A percentile compares a stretch with the other conserved stretches of the same genome.
These are phyloP conservation scores for Panthera tigris DNA, from an alignment of 2,113 vertebrate species.

Conservation along the genomic window DNA sequence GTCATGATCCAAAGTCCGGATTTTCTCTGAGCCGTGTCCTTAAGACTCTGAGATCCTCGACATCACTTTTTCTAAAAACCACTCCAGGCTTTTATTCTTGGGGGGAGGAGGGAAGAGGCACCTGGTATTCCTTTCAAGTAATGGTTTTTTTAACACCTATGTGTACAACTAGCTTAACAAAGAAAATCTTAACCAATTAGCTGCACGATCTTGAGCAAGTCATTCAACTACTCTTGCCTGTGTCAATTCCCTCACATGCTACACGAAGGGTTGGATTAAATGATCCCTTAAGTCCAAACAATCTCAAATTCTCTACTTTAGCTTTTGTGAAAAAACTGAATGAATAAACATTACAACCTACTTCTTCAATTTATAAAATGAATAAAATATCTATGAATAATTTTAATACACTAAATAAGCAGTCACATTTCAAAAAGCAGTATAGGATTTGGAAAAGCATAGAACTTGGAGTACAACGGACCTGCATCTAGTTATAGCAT, in stretches of 20 bases:
- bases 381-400: slow-evolving; percentile 38
- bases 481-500: neutral
- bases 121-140: slow-evolving; percentile 29
- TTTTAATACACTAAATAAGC: slow-evolving; percentile 4
- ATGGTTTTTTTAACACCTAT: slow-evolving; percentile 5
- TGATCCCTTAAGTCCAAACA: neutral
- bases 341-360: neutral
- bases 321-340: neutral
- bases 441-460: neutral
- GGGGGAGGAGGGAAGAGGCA: neutral
- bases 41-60: slow-evolving; percentile 51
- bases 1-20: slow-evolving; percentile 60
- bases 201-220: neutral
- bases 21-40: slow-evolving; percentile 51
- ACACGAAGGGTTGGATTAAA: neutral
- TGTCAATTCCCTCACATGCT: neutral
- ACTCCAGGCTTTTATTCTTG: neutral
- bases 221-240: neutral
- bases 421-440: neutral
- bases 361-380: slow-evolving; percentile 34
- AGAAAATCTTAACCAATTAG: slow-evolving; percentile 13
- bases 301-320: slow-evolving; percentile 30
- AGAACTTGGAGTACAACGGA: neutral
- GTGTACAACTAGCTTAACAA: slow-evolving; percentile 23
- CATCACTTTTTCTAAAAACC: slow-evolving; percentile 56